These are phyloP conservation scores for Eulithis prunata DNA, from an alignment of 2,888 invertebrate species.

Conservation along the genomic window DNA sequence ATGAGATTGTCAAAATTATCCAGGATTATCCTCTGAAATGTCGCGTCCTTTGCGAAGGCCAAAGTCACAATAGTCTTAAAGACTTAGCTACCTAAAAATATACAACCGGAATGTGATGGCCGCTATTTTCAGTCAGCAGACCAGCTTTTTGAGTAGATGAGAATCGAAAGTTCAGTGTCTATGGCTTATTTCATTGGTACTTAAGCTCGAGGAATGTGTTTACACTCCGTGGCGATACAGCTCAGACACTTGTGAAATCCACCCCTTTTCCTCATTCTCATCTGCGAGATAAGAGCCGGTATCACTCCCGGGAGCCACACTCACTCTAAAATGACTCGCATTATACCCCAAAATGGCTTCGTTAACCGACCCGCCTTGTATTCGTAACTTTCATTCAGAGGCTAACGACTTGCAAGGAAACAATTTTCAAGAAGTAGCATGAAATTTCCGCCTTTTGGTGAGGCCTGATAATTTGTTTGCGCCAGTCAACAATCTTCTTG, in stretches of 20 bases:
- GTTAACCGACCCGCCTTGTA: conserved; percentile 44
- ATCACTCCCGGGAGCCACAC: conserved; percentile 32
- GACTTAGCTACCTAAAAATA: not conserved
- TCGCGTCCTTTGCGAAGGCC: conserved; percentile 26
- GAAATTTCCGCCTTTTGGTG: conserved; percentile 9
- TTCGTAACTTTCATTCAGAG: conserved; percentile 27
- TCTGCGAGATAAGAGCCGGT: conserved; percentile 28
- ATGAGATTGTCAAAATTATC: conserved; percentile 36
- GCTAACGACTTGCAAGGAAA: conserved; percentile 31
- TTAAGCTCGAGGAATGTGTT: not conserved
- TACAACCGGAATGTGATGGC: not conserved
- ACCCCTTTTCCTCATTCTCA: conserved; percentile 36
- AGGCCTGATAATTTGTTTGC: conserved; percentile 16
- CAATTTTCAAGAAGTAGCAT: conserved; percentile 24
- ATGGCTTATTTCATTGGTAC: not conserved
- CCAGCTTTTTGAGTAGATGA: not conserved
- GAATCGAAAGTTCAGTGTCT: not conserved
- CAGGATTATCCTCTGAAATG: conserved; percentile 30
- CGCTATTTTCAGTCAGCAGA: not conserved
- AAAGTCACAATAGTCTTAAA: conserved; percentile 16
- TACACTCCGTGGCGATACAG: conserved; percentile 1
- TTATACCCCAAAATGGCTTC: conserved; percentile 55
- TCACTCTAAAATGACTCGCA: conserved; percentile 54
- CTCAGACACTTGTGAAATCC: conserved; percentile 4
- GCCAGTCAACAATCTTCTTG: conserved; percentile 14